Conservation (phyloP, 2,888 invertebrate species). For the Temnothorax rugatulus region DNA sequence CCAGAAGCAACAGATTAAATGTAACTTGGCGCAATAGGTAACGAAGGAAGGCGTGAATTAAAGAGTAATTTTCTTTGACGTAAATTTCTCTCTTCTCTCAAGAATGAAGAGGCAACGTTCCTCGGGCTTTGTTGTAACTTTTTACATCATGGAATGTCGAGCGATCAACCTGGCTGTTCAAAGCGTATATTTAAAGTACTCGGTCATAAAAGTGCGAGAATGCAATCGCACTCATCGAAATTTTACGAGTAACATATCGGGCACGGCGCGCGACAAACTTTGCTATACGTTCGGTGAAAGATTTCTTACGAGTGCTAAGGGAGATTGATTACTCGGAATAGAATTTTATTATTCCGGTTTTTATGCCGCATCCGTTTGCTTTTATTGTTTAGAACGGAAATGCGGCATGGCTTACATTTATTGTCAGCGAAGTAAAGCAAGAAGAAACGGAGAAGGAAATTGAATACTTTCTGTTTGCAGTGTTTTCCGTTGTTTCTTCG, state of each 20-base stretch:
- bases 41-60: background rate
- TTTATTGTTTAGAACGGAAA: conserved; percentile 29
- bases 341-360: conserved; percentile 40
- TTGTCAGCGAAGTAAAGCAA: conserved; percentile 71
- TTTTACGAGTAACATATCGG: conserved; percentile 27
- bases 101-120: background rate
- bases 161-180: background rate
- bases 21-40: conserved; percentile 13
- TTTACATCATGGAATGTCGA: conserved; percentile 5
- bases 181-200: conserved; percentile 33
- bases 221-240: conserved; percentile 10
- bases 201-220: conserved; percentile 26
- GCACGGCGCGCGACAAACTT: background rate
- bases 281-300: background rate
- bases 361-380: conserved; percentile 4
- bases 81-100: background rate
- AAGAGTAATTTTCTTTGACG: conserved; percentile 24
- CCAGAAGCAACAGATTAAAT: conserved; percentile 7
- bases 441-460: conserved; percentile 68
- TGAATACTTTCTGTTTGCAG: conserved; percentile 73
- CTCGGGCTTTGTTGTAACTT: conserved; percentile 3
- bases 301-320: conserved; percentile 11
- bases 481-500: conserved; percentile 54
- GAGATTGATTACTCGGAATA: conserved; percentile 35
- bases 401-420: conserved; percentile 66